Conservation (phyloP, 2,797 vertebrate species). For the Thunnus albacares region DNA sequence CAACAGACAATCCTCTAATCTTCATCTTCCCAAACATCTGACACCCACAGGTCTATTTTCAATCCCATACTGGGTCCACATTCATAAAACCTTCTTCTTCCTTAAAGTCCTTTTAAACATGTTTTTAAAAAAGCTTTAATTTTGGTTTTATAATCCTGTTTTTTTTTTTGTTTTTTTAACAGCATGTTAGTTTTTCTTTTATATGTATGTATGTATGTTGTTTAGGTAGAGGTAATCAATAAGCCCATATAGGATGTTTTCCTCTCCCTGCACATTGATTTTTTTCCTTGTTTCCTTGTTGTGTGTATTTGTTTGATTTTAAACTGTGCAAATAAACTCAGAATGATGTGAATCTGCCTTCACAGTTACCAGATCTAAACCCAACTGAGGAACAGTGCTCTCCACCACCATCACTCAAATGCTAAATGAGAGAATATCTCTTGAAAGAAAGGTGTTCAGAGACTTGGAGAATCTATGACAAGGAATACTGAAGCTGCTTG, state of each 20-base stretch:
- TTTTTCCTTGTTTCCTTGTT: background rate
- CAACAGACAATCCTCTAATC: too few relatives aligned
- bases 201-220: background rate
- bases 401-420: background rate
- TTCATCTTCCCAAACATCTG: too few relatives aligned
- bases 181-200: background rate
- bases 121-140: too few relatives aligned
- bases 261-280: background rate
- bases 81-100: too few relatives aligned
- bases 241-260: background rate
- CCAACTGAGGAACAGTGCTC: background rate
- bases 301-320: background rate
- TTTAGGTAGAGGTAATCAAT: background rate
- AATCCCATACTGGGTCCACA: too few relatives aligned
- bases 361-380: background rate
- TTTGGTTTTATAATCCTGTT: background rate
- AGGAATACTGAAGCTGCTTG: background rate
- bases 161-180: background rate
- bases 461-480: too few relatives aligned
- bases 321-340: background rate
- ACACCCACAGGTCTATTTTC: too few relatives aligned
- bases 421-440: too few relatives aligned
- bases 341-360: background rate
- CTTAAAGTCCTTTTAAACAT: background rate
- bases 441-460: background rate